Conservation (phyloP, 1,140 invertebrate species). For the Brachionus rubens region DNA sequence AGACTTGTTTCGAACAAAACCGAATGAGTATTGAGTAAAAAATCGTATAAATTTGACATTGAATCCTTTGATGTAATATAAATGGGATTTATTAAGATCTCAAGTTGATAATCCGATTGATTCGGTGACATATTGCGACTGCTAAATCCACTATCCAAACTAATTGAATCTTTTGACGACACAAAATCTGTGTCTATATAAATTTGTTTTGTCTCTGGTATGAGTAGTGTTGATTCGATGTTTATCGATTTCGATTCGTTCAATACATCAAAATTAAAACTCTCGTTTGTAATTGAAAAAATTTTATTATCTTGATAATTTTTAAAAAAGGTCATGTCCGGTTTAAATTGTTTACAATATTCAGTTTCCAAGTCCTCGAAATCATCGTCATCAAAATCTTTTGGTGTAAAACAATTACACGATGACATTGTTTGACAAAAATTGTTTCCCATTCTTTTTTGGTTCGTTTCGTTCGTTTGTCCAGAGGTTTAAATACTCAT, state of each 20-base stretch:
- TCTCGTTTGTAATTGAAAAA: neutral
- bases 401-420: constrained; percentile 7
- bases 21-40: neutral
- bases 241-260: neutral
- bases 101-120: neutral
- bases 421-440: constrained; percentile 4
- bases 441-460: constrained; percentile 26
- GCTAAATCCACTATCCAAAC: constrained; percentile 15
- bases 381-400: neutral
- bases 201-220: neutral
- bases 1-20: neutral
- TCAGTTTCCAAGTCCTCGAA: neutral
- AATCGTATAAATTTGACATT: constrained; percentile 25
- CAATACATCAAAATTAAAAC: constrained; percentile 13
- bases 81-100: neutral
- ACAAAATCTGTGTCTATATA: neutral
- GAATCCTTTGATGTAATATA: neutral
- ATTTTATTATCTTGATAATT: neutral
- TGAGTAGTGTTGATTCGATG: neutral
- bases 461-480: neutral
- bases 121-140: neutral
- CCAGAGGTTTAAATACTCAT: neutral
- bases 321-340: neutral
- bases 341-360: neutral
- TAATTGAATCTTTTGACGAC: neutral